Evolutionary conservation across 2,113 vertebrate species (phyloP), one percentile per base, ranked within the genome.

Genomic region (Neotoma lepida): DNA sequence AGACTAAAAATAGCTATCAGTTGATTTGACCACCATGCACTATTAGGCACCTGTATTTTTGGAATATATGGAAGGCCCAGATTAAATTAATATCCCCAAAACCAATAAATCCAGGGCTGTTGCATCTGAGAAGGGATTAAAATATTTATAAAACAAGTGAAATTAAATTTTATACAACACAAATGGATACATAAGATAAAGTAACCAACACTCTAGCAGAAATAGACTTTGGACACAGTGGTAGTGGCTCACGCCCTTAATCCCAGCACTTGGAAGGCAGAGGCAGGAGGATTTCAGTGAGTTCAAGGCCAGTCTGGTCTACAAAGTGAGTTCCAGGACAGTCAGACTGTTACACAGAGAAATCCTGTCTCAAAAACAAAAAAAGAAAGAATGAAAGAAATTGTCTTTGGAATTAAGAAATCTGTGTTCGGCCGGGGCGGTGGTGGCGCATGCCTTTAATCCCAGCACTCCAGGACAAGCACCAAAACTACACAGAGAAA

Each of bases 41-140:
- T 89, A 89, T 70, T 70, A 51, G 14, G 80, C 9, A 87, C 64
- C 63, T 51, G 39, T 76, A 89, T 70, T 84, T 88, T 89, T 82
- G 33, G 28, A 95, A 64, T 82, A 49, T 64, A 66, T 39, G 35
- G 13, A 58, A 88, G 58, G 54, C 26, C 91, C 95, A 12, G 63
- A 44, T 93, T 93, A 88, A 90, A 89, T 41, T 66, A 44, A 88
- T 78, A 74, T 86, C 20, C 61, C 44, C 84, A 96, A 94, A 94
- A 82, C 46, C 61, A 44, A 92, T 20, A 82, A 17, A 81, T 49
- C 22, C 30, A 89, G 51, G 51, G 58, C 3, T 88, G 41, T 49
- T 88, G 88, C 49, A 89, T 95, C 77, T 89, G 58, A 94, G 26
- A 89, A 95, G 85, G 14, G 24, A 92, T 90, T 92, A 71, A 88